A percentile compares a stretch with the other conserved stretches of the same genome.
Evolutionary conservation across 2,888 invertebrate species (phyloP).

Genomic region (Ypsolopha sequella): DNA sequence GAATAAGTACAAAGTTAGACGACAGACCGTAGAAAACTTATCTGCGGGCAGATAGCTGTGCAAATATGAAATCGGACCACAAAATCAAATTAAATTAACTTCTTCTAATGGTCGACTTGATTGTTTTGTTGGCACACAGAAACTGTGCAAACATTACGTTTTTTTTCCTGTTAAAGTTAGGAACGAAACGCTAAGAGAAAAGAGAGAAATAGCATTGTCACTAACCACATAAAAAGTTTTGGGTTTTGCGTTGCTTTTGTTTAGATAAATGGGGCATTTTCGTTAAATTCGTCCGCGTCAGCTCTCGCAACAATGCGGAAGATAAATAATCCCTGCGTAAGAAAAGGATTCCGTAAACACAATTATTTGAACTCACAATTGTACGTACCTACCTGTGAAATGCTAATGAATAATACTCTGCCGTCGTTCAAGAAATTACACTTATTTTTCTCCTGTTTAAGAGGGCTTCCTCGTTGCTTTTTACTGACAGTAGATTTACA

Average conservation of each 20-base stretch:
- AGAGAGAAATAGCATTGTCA: slow-evolving; percentile 60
- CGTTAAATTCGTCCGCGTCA: slow-evolving; percentile 67
- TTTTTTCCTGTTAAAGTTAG: slow-evolving; percentile 28
- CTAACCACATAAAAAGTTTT: slow-evolving; percentile 69
- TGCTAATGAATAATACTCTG: slow-evolving; percentile 54
- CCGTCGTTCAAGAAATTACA: slow-evolving; percentile 48
- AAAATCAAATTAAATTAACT: slow-evolving; percentile 34
- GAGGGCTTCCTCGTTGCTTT: slow-evolving; percentile 17
- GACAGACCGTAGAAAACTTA: slow-evolving; percentile 39
- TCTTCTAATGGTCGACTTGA: slow-evolving; percentile 20
- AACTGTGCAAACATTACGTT: slow-evolving; percentile 34
- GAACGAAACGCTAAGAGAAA: slow-evolving; percentile 60
- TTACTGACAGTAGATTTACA: not conserved
- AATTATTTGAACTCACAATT: slow-evolving; percentile 68
- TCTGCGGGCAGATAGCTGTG: slow-evolving; percentile 51
- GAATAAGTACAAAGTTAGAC: slow-evolving; percentile 48
- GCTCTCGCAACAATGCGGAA: slow-evolving; percentile 62
- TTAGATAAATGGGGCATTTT: slow-evolving; percentile 66
- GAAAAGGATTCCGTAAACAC: slow-evolving; percentile 69
- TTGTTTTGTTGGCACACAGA: slow-evolving; percentile 12
- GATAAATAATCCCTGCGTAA: slow-evolving; percentile 67
- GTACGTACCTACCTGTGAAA: slow-evolving; percentile 61
- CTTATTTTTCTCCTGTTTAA: slow-evolving; percentile 19
- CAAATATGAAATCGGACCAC: slow-evolving; percentile 47
- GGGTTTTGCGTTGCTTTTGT: slow-evolving; percentile 64